Base-by-base conservation (phyloP, 2,113 vertebrate species). In the Puntigrus tetrazona region DNA sequence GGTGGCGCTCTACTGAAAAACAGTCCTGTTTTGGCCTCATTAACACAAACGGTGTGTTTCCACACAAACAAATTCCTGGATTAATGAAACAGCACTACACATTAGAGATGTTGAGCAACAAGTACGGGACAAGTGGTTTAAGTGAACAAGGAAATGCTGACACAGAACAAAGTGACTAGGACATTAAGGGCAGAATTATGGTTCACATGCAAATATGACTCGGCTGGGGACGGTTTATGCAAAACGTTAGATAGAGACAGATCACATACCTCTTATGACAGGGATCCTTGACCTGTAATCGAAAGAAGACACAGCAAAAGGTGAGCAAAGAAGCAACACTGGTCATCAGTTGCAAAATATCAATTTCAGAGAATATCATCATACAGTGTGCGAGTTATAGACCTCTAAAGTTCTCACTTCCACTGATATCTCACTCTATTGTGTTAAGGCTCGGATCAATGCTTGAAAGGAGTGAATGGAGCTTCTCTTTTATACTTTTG, bases 401-500 rank as follows among this genome's bases (percentile, higher is more conserved):
- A 88, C 89, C 85, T 85, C 82, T 79, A 91, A 91, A 90, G 89
- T 86, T 87, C 86, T 78, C 86, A 86, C 90, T 91, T 91, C 89
- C 86, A 90, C 87, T 82, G 88, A 90, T 89, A 92, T 88, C 38
- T 78, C 52, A 89, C 88, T 90, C 90, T 72, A 91, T 91, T 90
- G 89, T 92, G 89, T 90, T 91, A 81, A 88, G 50, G 87, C 87
- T 85, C 18, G 45, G 57, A 55, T 94, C 92, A 93, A 92, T 88
- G 86, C 86, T 69, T 20, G 43, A 83, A 89, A 79, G 88, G 84
- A 89, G 88, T 92, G 92, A 93, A 93, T 91, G 90, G 75, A 59
- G 90, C 89, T 90, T 85, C 85, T 89, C 91, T 90, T 93, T 94
- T 94, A 92, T 94, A 90, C 92, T 92, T 90, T 86, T 67, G 90